Conservation (phyloP, 2,888 invertebrate genomes). For the Xestobium rufovillosum region DNA sequence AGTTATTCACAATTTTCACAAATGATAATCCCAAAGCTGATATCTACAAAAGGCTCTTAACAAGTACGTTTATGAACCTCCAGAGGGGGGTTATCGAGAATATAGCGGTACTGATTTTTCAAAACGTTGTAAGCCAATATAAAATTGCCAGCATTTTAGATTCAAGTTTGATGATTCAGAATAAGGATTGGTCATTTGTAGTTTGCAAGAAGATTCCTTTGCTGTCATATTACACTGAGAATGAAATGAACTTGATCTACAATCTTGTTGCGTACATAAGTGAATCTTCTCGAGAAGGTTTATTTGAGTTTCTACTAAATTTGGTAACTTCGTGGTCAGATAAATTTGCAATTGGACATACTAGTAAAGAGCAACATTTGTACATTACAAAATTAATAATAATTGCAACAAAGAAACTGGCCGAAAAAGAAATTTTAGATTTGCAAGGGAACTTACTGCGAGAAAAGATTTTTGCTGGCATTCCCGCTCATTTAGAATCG, state of each 20-base stretch:
- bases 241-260: constrained; percentile 46
- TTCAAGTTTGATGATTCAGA: constrained; percentile 44
- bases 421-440: constrained; percentile 32
- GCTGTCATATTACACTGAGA: constrained; percentile 45
- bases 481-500: constrained; percentile 62
- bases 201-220: constrained; percentile 56
- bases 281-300: constrained; percentile 30
- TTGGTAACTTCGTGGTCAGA: constrained; percentile 63
- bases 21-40: constrained; percentile 38
- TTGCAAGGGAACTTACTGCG: constrained; percentile 41
- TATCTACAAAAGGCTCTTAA: constrained; percentile 44
- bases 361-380: constrained; percentile 61
- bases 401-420: constrained; percentile 48
- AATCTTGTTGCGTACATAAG: constrained; percentile 58
- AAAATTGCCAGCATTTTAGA: constrained; percentile 47
- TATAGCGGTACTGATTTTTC: constrained; percentile 50
- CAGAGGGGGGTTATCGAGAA: constrained; percentile 54
- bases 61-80: constrained; percentile 48
- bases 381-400: constrained; percentile 62
- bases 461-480: constrained; percentile 53
- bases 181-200: constrained; percentile 59
- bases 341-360: constrained; percentile 53
- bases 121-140: constrained; percentile 45
- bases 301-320: constrained; percentile 47
- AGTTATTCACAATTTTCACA: constrained; percentile 50